Conservation (phyloP, 2,797 vertebrate genomes). For the Decapterus maruadsi region DNA sequence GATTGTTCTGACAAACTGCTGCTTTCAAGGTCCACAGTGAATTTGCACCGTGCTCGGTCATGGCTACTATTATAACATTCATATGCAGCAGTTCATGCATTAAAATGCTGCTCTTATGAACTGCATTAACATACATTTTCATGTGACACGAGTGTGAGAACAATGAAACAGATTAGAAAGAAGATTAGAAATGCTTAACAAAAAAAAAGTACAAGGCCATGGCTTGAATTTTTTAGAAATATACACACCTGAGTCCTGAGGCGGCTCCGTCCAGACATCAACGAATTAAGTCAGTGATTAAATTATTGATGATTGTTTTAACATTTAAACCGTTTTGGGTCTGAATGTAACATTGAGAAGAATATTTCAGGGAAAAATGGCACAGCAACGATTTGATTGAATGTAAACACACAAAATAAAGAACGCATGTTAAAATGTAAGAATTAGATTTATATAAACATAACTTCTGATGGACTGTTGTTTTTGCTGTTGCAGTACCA, state of each 20-base stretch:
- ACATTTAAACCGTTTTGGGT: not conserved
- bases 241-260: too few species aligned
- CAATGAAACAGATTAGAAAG: not conserved
- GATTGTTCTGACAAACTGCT: not conserved
- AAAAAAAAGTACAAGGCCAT: not conserved
- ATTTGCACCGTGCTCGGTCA: not conserved
- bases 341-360: not conserved
- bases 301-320: not conserved
- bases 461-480: too few species aligned
- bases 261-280: too few species aligned
- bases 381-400: not conserved
- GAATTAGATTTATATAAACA: too few species aligned
- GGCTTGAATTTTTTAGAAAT: too few species aligned
- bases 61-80: not conserved
- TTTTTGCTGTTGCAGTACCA: not conserved
- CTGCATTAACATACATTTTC: not conserved
- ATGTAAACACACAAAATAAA: not conserved
- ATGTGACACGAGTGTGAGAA: not conserved
- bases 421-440: not conserved
- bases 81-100: not conserved
- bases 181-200: not conserved
- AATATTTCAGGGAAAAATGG: not conserved
- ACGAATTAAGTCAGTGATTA: too few species aligned
- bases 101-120: not conserved
- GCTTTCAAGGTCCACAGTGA: not conserved